A percentile compares a stretch with the other conserved stretches of the same genome.
Conservation (phyloP, 2,113 vertebrate species). For the Crotalus tigris region DNA sequence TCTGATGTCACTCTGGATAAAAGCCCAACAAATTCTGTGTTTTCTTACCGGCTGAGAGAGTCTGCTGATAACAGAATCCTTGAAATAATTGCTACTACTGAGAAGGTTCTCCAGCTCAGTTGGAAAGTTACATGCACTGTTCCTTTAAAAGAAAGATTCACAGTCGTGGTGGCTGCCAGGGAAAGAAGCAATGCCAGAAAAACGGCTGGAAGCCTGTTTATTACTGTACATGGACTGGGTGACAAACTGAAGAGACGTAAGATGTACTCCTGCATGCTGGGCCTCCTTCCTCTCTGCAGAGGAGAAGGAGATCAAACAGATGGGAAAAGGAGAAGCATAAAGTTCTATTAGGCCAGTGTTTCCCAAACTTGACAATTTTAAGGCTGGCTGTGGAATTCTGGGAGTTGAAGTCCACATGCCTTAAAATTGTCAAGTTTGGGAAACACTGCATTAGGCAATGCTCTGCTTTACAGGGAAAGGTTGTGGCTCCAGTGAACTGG, state of each 20-base stretch:
- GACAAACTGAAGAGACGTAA: conserved; percentile 48
- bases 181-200: conserved; percentile 40
- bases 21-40: not conserved
- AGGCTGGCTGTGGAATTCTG: too few species aligned
- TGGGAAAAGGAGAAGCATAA: not conserved
- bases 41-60: not conserved
- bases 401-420: too few species aligned
- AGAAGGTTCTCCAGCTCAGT: not conserved
- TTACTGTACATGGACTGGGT: conserved; percentile 45
- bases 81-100: not conserved
- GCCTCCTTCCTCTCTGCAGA: not conserved
- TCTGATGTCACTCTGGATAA: not conserved
- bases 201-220: conserved; percentile 23
- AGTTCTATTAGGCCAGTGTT: not conserved
- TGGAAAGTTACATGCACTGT: not conserved
- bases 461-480: not conserved
- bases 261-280: not conserved
- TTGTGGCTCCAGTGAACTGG: conserved; percentile 1
- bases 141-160: conserved; percentile 8
- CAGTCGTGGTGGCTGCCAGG: conserved; percentile 40
- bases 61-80: not conserved
- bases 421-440: too few species aligned
- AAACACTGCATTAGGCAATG: not conserved
- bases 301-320: not conserved
- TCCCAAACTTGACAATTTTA: too few species aligned